phyloP scores from a whole-genome alignment of 2,888 invertebrate species.

The Meandrusa payeni region DNA sequence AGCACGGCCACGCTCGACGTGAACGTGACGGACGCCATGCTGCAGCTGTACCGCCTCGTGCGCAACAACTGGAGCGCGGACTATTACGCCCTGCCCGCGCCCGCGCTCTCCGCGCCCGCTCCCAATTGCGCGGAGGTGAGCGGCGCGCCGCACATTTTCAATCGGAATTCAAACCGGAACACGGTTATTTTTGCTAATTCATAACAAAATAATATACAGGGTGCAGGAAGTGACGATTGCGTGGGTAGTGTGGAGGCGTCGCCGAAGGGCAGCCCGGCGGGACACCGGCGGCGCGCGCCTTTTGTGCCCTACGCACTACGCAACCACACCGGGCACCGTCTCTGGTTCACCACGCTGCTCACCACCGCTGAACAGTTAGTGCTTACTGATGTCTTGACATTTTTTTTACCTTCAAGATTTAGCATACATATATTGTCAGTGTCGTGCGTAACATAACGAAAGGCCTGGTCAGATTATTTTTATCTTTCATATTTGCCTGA shows the following conservation, averaged over 20 bases:
- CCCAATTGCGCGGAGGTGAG: conserved; percentile 10
- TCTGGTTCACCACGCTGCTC: conserved; percentile 93
- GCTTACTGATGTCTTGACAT: no score
- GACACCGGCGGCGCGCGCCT: conserved; percentile 89
- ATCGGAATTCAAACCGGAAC: no score
- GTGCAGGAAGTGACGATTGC: conserved; percentile 12
- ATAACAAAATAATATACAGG: no score
- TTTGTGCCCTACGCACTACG: conserved; percentile 97
- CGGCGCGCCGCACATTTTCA: conserved; percentile 18
- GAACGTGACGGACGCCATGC: conserved; percentile 93
- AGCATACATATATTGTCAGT: no score
- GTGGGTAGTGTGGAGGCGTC: conserved; percentile 44
- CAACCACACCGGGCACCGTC: conserved; percentile 93
- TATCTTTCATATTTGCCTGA: no score
- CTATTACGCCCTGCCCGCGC: conserved; percentile 79
- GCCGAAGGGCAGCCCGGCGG: conserved; percentile 77
- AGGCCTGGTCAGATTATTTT: no score
- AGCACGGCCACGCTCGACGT: conserved; percentile 89
- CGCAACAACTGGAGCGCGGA: conserved; percentile 93
- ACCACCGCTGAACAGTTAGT: conserved; percentile 83
- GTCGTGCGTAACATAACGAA: no score
- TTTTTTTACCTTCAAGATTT: no score
- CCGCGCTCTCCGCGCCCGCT: conserved; percentile 1
- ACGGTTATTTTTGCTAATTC: no score
- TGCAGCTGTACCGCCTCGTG: conserved; percentile 90